phyloP scores from a whole-genome alignment of 2,113 vertebrate species.

The Kryptolebias marmoratus region DNA sequence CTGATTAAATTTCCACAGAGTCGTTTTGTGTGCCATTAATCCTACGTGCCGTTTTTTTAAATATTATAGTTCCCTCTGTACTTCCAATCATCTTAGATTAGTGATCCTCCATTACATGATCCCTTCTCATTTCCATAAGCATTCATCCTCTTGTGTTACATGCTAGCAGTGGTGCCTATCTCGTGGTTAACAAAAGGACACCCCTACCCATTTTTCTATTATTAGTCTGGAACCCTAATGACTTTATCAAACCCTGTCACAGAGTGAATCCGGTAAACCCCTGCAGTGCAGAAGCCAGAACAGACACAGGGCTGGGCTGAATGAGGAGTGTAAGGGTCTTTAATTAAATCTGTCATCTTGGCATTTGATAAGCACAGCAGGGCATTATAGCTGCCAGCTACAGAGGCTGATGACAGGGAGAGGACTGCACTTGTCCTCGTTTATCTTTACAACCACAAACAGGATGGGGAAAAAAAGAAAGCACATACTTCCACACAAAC shows the following conservation, averaged over 20 bases:
- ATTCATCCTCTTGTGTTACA: constrained; percentile 53
- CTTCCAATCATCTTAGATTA: constrained; percentile 61
- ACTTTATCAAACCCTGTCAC: constrained; percentile 68
- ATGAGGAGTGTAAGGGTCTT: constrained; percentile 55
- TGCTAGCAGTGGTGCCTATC: constrained; percentile 38
- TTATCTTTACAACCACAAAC: constrained; percentile 25
- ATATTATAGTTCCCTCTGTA: constrained; percentile 37
- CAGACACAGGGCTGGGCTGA: constrained; percentile 45
- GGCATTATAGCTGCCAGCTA: constrained; percentile 50
- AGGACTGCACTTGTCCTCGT: constrained; percentile 15
- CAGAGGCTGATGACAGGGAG: constrained; percentile 18
- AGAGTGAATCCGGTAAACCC: constrained; percentile 47
- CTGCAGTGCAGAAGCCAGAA: constrained; percentile 42
- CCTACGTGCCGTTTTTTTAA: constrained; percentile 29
- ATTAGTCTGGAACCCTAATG: constrained; percentile 62
- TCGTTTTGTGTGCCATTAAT: constrained; percentile 61
- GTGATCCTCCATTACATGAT: constrained; percentile 47
- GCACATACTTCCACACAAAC: not conserved
- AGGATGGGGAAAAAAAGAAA: not conserved
- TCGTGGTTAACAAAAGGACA: constrained; percentile 54
- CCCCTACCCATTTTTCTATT: constrained; percentile 52
- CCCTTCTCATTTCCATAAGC: constrained; percentile 59
- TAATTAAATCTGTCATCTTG: constrained; percentile 76
- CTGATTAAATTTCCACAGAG: constrained; percentile 57
- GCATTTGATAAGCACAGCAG: constrained; percentile 69